Evolutionary conservation across 2,113 vertebrate species (phyloP).

Genomic region (Eonycteris spelaea): DNA sequence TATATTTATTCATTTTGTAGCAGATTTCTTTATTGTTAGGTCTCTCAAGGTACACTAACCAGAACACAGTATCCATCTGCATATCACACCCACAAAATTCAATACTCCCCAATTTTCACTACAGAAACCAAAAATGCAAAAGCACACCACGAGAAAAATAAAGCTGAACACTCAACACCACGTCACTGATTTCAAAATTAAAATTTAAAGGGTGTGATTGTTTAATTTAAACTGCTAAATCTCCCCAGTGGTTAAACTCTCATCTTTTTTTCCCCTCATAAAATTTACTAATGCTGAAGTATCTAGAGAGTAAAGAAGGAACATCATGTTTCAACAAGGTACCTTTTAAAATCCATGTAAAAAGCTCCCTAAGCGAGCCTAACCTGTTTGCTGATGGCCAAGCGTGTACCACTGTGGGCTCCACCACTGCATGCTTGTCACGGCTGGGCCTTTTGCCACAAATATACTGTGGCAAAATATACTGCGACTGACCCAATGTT

Average conservation of each 20-base stretch:
- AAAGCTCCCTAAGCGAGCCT: constrained; percentile 75
- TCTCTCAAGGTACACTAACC: background rate
- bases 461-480: constrained; percentile 66
- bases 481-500: constrained; percentile 72
- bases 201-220: background rate
- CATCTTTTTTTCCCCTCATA: constrained; percentile 34
- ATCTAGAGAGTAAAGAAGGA: constrained; percentile 67
- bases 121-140: background rate
- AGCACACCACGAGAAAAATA: background rate
- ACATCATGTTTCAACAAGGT: constrained; percentile 79
- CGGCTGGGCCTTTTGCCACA: constrained; percentile 72
- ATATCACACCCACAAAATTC: background rate
- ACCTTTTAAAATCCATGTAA: constrained; percentile 77
- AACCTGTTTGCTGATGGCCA: constrained; percentile 80
- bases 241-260: constrained; percentile 35
- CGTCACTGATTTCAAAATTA: constrained; percentile 2
- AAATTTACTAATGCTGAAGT: constrained; percentile 55
- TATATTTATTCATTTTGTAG: background rate
- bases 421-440: constrained; percentile 59
- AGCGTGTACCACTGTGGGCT: constrained; percentile 65
- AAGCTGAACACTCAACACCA: background rate
- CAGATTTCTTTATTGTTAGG: background rate
- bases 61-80: background rate
- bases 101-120: background rate
- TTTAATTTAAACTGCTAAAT: constrained; percentile 46